Base-by-base conservation (phyloP, 2,888 invertebrate genomes). In the Pilophorus perplexus region DNA sequence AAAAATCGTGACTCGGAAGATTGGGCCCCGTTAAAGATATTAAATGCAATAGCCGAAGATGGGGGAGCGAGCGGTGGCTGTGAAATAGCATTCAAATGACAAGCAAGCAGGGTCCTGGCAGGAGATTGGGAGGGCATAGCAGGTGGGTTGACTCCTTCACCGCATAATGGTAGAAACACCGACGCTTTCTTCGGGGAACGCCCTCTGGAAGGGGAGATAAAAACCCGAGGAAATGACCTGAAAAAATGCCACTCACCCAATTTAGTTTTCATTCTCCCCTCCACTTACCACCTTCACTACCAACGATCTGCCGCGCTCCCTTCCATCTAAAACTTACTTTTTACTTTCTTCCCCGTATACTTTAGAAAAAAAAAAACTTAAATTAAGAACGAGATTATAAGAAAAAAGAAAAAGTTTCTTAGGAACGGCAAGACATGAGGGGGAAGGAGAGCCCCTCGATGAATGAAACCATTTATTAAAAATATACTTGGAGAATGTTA, bases 201-300 rank as follows among this genome's bases (percentile, higher is more conserved):
- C 18, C 22, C 20, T 52, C 28, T 16, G 46, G 59, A 52, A 38
- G 66, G 66, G 62, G 40, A 69, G 69, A 69, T 69, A 69, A 69
- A 69, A 66, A 68, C 66, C 37, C 64, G 48, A 64, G 69, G 68
- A 69, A 69, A 69, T 69, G 69, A 69, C 66, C 68, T 69, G 68
- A 69, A 68, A 69, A 68, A 69, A 68, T 68, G 65, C 68, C 59
- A 48, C 65, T 68, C 68, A 68, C 68, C 68, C 68, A 68, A 68
- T 68, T 68, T 68, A 68, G 68, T 66, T 66, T 66, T 62, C 62
- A 62, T 62, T 62, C 40, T 40, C 25, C 52, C 52, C 27, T 18
- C 52, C 28, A 18, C 52, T 28, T 28, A 33, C 33, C 33, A 6
- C 33, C 33, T 12, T 8, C 6, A 33, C 52, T 28, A 52, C 28